These are phyloP conservation scores for Catharus fuscescens DNA, from an alignment of 2,113 vertebrate genomes.

Conservation along the genomic window DNA sequence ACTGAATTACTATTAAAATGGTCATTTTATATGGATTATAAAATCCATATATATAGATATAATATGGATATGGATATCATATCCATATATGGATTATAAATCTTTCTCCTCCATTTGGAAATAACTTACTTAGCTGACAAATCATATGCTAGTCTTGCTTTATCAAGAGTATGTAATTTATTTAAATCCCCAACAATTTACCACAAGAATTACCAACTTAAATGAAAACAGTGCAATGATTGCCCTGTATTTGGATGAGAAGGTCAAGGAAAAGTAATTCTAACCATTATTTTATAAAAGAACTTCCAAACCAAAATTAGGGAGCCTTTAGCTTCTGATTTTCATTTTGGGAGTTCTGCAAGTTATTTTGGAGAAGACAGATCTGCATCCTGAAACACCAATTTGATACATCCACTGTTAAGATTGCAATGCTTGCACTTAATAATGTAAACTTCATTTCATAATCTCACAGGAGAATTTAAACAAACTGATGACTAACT, in stretches of 20 bases:
- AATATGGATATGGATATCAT: too few species aligned
- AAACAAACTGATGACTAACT: conserved; percentile 71
- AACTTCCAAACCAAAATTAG: neutral
- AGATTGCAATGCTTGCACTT: neutral
- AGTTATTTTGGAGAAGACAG: neutral
- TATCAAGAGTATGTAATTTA: neutral
- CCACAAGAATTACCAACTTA: neutral
- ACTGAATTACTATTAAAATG: neutral
- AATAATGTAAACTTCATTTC: neutral
- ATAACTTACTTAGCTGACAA: neutral
- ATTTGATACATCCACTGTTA: neutral
- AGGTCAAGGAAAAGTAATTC: neutral
- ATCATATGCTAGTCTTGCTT: neutral
- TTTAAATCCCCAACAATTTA: neutral
- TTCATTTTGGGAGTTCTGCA: neutral
- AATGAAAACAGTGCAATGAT: neutral
- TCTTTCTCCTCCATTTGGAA: neutral
- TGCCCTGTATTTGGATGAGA: neutral
- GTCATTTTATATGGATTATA: neutral
- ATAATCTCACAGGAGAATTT: conserved; percentile 29
- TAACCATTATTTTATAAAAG: neutral
- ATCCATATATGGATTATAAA: neutral
- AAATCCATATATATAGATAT: neutral
- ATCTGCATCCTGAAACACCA: neutral
- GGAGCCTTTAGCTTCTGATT: neutral